Conservation (phyloP, 2,888 invertebrate species). For the Mythimna ferrago region DNA sequence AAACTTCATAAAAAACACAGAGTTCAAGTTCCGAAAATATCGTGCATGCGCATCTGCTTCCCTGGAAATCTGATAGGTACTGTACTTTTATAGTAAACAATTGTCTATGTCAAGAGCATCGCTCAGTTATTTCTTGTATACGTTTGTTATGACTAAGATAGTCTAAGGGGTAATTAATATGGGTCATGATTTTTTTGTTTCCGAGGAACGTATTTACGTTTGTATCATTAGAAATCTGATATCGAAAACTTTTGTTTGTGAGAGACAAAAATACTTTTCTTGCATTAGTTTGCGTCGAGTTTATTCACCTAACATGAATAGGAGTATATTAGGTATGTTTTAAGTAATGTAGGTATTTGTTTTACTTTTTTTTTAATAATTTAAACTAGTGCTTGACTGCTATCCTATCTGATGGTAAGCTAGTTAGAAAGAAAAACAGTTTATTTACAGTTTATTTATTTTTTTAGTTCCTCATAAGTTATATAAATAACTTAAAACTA, state of each 20-base stretch:
- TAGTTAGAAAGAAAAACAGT: too few species aligned
- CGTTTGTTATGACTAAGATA: neutral
- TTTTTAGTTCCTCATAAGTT: too few species aligned
- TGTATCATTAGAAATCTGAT: neutral
- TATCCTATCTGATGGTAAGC: too few species aligned
- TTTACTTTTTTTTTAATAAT: too few species aligned
- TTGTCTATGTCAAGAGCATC: neutral
- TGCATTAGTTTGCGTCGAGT: too few species aligned
- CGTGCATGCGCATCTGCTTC: constrained; percentile 33
- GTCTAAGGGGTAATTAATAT: neutral
- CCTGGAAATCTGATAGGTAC: constrained; percentile 11
- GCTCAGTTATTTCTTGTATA: neutral
- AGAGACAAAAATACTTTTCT: too few species aligned
- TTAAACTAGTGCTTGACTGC: too few species aligned
- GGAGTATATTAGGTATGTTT: too few species aligned
- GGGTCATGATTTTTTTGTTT: neutral
- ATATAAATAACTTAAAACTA: too few species aligned
- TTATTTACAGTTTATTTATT: too few species aligned
- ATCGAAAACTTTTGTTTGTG: neutral
- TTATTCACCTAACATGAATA: too few species aligned
- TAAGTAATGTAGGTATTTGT: too few species aligned
- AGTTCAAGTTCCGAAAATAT: constrained; percentile 8
- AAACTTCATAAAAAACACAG: neutral
- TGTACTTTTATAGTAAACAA: constrained; percentile 19
- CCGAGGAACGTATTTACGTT: neutral